phyloP scores from a whole-genome alignment of 1,140 invertebrate species.

The Neodiprion virginianus region DNA sequence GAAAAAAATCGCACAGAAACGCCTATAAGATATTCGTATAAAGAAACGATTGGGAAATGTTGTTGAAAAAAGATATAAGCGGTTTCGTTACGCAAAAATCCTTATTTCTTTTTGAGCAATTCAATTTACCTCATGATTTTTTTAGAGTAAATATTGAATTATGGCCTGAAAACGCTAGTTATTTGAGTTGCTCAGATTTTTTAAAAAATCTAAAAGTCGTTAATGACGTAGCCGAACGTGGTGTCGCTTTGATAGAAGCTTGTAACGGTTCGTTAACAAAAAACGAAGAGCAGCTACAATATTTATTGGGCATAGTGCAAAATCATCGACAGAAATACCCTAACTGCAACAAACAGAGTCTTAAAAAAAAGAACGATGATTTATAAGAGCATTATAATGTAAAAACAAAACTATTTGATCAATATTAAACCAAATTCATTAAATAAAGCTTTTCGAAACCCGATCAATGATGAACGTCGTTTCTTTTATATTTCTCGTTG shows the following conservation, averaged over 20 bases:
- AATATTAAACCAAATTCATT: too few species aligned
- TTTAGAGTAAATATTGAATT: constrained; percentile 1
- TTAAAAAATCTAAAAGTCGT: background rate
- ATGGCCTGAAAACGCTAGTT: constrained; percentile 12
- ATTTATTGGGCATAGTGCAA: constrained; percentile 12
- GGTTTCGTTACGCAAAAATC: constrained; percentile 25
- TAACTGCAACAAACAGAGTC: constrained; percentile 18
- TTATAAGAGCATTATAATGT: too few species aligned
- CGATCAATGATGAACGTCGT: too few species aligned
- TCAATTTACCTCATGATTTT: constrained; percentile 14
- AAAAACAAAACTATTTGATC: too few species aligned
- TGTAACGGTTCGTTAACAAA: constrained; percentile 15
- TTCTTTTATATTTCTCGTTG: too few species aligned
- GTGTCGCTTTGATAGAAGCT: constrained; percentile 16
- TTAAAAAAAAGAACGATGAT: too few species aligned
- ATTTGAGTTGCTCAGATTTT: constrained; percentile 2
- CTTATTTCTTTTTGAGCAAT: constrained; percentile 11
- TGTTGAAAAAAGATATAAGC: too few species aligned
- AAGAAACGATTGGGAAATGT: too few species aligned
- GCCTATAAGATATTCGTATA: too few species aligned
- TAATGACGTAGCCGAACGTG: constrained; percentile 15
- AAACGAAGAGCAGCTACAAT: constrained; percentile 19
- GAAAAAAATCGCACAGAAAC: too few species aligned
- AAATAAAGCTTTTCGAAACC: too few species aligned
- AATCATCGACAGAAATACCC: constrained; percentile 15